Conservation (phyloP, 2,797 vertebrate species). For the Argya squamiceps region DNA sequence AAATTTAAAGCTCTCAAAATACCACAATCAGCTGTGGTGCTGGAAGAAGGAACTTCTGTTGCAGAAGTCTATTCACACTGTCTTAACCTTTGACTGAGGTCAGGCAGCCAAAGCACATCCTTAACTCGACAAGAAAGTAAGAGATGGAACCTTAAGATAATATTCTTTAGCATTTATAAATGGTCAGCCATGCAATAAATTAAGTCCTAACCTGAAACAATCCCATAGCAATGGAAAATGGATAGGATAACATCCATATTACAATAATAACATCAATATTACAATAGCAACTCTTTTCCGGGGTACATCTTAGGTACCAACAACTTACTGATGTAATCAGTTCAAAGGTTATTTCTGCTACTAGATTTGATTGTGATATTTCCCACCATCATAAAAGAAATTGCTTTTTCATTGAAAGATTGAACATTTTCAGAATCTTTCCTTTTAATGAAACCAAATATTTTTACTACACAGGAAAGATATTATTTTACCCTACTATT, state of each 20-base stretch:
- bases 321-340: not conserved
- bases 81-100: not conserved
- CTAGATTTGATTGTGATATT: not conserved
- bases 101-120: not conserved
- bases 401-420: not conserved
- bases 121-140: not conserved
- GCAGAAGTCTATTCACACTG: not conserved
- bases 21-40: not conserved
- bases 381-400: not conserved
- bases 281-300: not conserved
- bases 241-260: not conserved
- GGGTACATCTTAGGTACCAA: not conserved
- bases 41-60: not conserved
- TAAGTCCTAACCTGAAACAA: not conserved
- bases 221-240: not conserved
- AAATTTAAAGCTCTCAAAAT: not conserved
- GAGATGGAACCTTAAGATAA: not conserved
- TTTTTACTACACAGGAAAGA: not conserved
- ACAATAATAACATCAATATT: not conserved
- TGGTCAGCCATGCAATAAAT: not conserved
- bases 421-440: not conserved
- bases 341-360: not conserved
- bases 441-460: not conserved
- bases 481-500: not conserved
- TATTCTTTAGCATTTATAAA: not conserved